A percentile compares a stretch with the other conserved stretches of the same genome.
Conservation (phyloP, 2,888 invertebrate genomes). For the Tetranychus piercei region DNA sequence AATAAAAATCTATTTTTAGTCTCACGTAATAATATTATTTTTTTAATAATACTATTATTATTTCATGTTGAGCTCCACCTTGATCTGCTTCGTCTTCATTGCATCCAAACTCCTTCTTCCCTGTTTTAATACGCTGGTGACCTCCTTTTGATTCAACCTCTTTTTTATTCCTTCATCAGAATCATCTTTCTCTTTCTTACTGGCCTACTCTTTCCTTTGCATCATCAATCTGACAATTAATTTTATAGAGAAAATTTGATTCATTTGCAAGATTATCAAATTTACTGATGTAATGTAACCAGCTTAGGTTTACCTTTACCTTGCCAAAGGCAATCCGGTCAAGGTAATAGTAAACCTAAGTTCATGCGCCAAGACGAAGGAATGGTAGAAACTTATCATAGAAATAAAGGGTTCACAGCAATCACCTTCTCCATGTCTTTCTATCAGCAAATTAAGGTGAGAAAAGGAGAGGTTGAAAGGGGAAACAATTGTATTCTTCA, state of each 20-base stretch:
- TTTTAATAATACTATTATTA: no score
- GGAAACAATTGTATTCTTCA: background rate
- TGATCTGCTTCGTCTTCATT: no score
- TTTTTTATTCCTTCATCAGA: background rate
- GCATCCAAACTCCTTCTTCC: no score
- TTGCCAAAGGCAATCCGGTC: background rate
- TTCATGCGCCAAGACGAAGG: background rate
- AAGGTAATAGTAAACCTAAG: background rate
- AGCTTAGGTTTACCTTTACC: background rate
- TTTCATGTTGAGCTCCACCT: no score
- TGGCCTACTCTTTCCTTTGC: background rate
- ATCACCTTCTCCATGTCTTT: background rate
- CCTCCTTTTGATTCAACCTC: background rate
- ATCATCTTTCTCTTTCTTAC: background rate
- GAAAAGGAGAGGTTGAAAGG: background rate
- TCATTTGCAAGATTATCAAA: background rate
- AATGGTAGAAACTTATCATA: background rate
- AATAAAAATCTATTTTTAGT: background rate
- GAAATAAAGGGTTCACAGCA: background rate
- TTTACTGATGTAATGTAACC: background rate
- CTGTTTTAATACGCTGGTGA: no score
- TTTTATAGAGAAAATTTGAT: no score
- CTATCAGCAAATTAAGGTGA: background rate
- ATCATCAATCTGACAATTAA: background rate
- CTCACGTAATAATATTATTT: background rate